Percentiles rank a stretch among this genome's conserved stretches.
These are phyloP conservation scores for Drosophila helvetica DNA, from an alignment of 2,888 invertebrate genomes.

Conservation along the genomic window DNA sequence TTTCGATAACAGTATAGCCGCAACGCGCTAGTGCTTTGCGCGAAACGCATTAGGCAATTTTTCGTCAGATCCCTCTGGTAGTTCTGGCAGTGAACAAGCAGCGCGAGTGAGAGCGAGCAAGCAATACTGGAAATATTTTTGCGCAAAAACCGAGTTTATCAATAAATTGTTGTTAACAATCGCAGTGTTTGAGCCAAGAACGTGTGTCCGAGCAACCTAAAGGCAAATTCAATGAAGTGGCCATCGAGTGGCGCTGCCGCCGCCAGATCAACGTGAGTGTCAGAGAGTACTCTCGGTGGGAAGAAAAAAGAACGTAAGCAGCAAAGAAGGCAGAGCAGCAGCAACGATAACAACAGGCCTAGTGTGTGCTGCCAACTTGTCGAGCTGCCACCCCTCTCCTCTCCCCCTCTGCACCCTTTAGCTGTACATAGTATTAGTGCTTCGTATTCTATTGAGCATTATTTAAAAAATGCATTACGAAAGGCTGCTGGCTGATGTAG, in stretches of 20 bases:
- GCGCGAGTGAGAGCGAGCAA: constrained; percentile 73
- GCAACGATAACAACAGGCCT: constrained; percentile 64
- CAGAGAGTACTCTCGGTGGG: constrained; percentile 18
- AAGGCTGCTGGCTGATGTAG: constrained; percentile 11
- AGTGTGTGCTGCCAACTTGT: constrained; percentile 67
- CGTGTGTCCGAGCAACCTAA: constrained; percentile 32
- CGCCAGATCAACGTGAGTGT: constrained; percentile 29
- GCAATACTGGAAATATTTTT: constrained; percentile 73
- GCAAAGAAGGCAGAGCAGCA: constrained; percentile 47
- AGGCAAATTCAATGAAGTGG: constrained; percentile 6
- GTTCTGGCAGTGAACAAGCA: constrained; percentile 29
- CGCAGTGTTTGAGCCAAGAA: constrained; percentile 37
- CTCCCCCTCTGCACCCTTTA: constrained; percentile 2
- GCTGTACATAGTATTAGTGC: constrained; percentile 11
- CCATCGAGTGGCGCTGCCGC: constrained; percentile 34
- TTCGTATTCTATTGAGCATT: constrained; percentile 13
- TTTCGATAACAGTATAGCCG: background rate
- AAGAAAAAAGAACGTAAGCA: constrained; percentile 45
- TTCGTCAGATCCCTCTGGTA: constrained; percentile 22
- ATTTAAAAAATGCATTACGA: background rate
- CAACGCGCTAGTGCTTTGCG: constrained; percentile 5
- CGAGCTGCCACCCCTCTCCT: background rate
- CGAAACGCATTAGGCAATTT: constrained; percentile 1
- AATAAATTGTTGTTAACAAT: constrained; percentile 60
- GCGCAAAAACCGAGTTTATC: constrained; percentile 73